Evolutionary conservation across 2,888 invertebrate species (phyloP).

Genomic region (Tillus elongatus): DNA sequence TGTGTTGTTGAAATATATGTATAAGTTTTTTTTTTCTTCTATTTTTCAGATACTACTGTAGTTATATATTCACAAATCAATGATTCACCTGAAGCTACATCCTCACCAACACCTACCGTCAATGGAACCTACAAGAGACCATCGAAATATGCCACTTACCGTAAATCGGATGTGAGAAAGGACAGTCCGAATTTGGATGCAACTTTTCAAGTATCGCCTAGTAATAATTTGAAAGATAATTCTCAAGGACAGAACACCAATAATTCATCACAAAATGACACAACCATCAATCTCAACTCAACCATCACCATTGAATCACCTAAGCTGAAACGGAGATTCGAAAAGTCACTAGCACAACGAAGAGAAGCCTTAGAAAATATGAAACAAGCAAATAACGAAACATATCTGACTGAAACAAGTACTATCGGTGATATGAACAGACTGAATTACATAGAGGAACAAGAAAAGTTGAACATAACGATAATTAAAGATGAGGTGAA

Average conservation of each 20-base stretch:
- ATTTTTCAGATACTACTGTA: too few species aligned
- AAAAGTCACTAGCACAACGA: constrained; percentile 6
- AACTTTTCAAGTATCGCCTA: constrained; percentile 19
- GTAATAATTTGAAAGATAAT: constrained; percentile 14
- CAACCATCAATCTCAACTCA: neutral
- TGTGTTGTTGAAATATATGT: too few species aligned
- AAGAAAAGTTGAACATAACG: constrained; percentile 2
- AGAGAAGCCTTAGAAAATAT: constrained; percentile 5
- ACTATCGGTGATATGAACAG: constrained; percentile 16
- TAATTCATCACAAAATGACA: neutral
- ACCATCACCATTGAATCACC: constrained; percentile 11
- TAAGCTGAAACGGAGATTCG: constrained; percentile 10
- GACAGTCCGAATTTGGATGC: constrained; percentile 19
- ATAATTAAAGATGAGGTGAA: neutral
- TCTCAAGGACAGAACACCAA: too few species aligned
- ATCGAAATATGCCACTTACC: constrained; percentile 24
- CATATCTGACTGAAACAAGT: constrained; percentile 5
- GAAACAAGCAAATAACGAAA: neutral
- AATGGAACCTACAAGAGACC: constrained; percentile 21
- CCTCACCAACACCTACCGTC: too few species aligned
- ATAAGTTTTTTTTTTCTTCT: too few species aligned
- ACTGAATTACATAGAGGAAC: constrained; percentile 12
- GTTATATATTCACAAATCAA: too few species aligned
- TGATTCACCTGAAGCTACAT: too few species aligned
- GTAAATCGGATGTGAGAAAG: constrained; percentile 23